These are phyloP conservation scores for Gavialis gangeticus DNA, from an alignment of 2,113 vertebrate genomes.

Conservation along the genomic window DNA sequence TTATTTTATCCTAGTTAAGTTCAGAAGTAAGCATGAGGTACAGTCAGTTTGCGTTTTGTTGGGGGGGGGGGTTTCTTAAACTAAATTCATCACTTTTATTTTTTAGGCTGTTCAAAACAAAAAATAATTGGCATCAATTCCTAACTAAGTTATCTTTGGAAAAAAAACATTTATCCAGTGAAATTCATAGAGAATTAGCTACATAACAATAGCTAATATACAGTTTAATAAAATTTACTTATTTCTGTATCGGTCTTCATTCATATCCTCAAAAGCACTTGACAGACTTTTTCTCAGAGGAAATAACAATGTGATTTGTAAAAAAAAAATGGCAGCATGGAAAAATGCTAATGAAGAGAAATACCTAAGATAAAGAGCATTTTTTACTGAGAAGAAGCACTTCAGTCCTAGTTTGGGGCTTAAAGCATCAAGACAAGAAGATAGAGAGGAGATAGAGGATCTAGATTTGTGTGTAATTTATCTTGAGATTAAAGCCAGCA, in stretches of 20 bases:
- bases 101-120: neutral
- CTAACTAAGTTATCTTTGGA: neutral
- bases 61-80: neutral
- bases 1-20: neutral
- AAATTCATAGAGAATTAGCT: neutral
- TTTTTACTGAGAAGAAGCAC: neutral
- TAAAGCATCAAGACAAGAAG: neutral
- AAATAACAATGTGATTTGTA: neutral
- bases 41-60: neutral
- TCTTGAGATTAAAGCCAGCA: neutral
- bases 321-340: neutral
- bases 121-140: neutral
- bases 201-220: neutral
- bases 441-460: neutral
- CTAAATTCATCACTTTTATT: neutral
- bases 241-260: neutral
- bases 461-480: neutral
- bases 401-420: neutral
- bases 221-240: neutral
- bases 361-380: rapidly evolving
- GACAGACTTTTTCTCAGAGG: neutral
- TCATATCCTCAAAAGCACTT: neutral
- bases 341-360: neutral
- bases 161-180: neutral
- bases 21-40: neutral